Conservation (phyloP, 2,113 vertebrate genomes). For the Crotalus horridus region DNA sequence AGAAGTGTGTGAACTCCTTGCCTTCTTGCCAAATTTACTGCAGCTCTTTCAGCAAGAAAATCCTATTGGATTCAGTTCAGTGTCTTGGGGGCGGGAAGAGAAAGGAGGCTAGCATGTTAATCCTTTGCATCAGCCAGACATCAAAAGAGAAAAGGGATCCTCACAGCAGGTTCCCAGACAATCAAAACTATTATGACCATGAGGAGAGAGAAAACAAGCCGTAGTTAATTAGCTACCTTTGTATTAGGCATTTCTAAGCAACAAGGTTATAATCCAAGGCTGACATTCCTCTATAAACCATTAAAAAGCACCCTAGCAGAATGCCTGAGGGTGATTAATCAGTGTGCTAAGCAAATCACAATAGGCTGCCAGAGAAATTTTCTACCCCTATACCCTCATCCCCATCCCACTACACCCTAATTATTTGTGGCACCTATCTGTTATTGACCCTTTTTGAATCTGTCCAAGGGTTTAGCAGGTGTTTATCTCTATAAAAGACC, state of each 20-base stretch:
- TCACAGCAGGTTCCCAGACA: slow-evolving; percentile 1
- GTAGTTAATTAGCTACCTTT: neutral
- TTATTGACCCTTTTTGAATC: neutral
- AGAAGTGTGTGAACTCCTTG: neutral
- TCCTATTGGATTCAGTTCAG: slow-evolving; percentile 5
- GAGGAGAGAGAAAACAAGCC: neutral
- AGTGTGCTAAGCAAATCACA: neutral
- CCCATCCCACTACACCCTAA: neutral
- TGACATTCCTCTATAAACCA: neutral
- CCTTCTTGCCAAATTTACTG: neutral
- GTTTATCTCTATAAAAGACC: neutral
- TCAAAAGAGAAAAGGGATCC: slow-evolving; percentile 1
- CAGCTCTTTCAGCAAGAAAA: neutral
- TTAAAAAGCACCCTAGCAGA: neutral
- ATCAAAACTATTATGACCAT: slow-evolving; percentile 4
- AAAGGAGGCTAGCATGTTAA: slow-evolving; percentile 17
- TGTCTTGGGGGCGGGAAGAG: neutral
- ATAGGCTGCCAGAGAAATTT: neutral
- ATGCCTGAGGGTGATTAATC: slow-evolving; percentile 1
- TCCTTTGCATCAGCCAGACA: neutral
- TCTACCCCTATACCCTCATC: neutral
- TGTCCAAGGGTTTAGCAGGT: neutral
- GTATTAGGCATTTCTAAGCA: neutral
- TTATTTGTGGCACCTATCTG: neutral
- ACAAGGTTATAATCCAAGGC: neutral